These are phyloP conservation scores for Cheilosia urbana DNA, from an alignment of 2,888 invertebrate species.

Conservation along the genomic window DNA sequence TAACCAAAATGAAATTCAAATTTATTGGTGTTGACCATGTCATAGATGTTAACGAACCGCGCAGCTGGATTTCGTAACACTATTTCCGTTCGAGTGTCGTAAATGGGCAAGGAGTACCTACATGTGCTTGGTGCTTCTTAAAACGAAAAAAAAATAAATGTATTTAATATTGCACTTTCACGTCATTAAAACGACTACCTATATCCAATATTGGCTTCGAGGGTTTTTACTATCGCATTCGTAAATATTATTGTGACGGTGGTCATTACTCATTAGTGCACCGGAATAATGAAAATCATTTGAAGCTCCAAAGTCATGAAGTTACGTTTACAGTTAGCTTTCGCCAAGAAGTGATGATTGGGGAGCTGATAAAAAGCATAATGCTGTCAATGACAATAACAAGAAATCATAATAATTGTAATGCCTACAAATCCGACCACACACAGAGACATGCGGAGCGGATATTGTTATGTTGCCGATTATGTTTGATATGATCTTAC, in stretches of 20 bases:
- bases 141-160: background rate
- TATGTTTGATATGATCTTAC: background rate
- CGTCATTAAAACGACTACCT: background rate
- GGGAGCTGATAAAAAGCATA: background rate
- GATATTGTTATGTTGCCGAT: background rate
- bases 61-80: constrained; percentile 25
- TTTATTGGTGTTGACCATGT: constrained; percentile 35
- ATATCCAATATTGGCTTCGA: background rate
- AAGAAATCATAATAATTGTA: constrained; percentile 25
- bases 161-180: constrained; percentile 37
- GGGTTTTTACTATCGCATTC: background rate
- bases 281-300: background rate
- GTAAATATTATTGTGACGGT: too few species aligned
- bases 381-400: background rate
- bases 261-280: background rate
- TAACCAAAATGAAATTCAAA: constrained; percentile 29
- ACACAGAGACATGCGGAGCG: background rate
- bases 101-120: background rate
- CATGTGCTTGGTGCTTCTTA: background rate
- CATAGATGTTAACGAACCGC: constrained; percentile 42
- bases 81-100: constrained; percentile 32
- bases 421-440: background rate
- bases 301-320: constrained; percentile 5
- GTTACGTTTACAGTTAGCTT: constrained; percentile 21
- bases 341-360: constrained; percentile 8